These are phyloP conservation scores for Galendromus occidentalis DNA, from an alignment of 1,140 invertebrate species.

Conservation along the genomic window DNA sequence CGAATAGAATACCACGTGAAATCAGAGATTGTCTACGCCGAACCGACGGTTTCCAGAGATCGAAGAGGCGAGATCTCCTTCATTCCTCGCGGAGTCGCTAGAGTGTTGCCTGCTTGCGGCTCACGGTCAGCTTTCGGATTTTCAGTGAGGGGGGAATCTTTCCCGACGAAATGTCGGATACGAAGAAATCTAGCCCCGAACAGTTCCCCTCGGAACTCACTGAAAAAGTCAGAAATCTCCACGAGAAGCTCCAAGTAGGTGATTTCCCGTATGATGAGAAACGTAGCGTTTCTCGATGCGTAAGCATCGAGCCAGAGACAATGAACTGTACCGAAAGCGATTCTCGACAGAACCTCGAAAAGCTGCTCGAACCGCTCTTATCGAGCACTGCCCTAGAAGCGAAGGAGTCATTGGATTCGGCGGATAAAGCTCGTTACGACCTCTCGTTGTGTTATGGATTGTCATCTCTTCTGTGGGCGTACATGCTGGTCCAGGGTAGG, in stretches of 20 bases:
- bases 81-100: no score
- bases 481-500: not conserved
- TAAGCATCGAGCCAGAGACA: no score
- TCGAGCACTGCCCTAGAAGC: not conserved
- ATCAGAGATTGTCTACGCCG: no score
- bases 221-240: not conserved
- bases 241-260: not conserved
- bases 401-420: not conserved
- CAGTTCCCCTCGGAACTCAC: not conserved
- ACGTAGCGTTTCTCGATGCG: not conserved
- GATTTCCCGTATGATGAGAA: not conserved
- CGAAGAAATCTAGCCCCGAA: not conserved
- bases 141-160: no score
- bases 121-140: no score
- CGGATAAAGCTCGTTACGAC: not conserved
- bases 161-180: no score
- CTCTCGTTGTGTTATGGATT: not conserved
- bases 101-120: no score
- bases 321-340: no score
- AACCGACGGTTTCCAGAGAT: no score
- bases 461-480: not conserved
- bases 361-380: not conserved
- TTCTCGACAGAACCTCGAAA: not conserved
- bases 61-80: no score
- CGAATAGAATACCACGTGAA: no score